A percentile compares a stretch with the other conserved stretches of the same genome.
phyloP scores from a whole-genome alignment of 2,797 vertebrate species.

The Pipistrellus pipistrellus region DNA sequence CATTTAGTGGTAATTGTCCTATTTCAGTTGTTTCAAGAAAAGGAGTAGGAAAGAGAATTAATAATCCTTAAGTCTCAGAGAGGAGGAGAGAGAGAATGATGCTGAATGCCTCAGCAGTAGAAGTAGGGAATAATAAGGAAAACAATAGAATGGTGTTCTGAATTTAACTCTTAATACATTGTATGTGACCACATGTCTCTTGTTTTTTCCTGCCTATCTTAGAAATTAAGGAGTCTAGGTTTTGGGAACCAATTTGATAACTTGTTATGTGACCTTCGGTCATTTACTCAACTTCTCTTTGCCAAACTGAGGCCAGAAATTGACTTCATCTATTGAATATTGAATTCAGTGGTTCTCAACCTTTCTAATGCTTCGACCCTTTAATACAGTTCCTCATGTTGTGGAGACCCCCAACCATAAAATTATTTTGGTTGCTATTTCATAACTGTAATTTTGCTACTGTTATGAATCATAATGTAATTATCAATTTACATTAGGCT shows the following conservation, averaged over 20 bases:
- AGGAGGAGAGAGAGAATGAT: background rate
- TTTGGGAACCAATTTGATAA: conserved; percentile 23
- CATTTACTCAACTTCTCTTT: background rate
- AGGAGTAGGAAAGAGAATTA: background rate
- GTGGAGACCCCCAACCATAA: too few species aligned
- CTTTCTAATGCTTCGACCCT: too few species aligned
- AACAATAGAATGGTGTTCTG: background rate
- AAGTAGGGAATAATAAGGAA: background rate
- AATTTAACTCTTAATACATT: background rate
- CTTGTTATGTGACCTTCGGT: background rate
- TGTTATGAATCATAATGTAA: too few species aligned
- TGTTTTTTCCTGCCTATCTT: background rate
- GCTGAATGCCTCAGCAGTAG: background rate
- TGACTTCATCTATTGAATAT: background rate
- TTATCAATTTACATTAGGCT: too few species aligned
- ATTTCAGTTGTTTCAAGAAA: conserved; percentile 57
- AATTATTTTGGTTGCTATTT: too few species aligned
- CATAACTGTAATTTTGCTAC: too few species aligned
- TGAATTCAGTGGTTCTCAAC: background rate
- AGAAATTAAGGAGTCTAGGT: background rate
- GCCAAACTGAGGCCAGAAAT: background rate
- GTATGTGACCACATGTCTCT: background rate
- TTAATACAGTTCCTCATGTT: too few species aligned
- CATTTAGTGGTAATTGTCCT: background rate
- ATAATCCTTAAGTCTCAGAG: background rate